A percentile compares a stretch with the other conserved stretches of the same genome.
Conservation (phyloP, 2,888 invertebrate genomes). For the Apodemia hepburni region DNA sequence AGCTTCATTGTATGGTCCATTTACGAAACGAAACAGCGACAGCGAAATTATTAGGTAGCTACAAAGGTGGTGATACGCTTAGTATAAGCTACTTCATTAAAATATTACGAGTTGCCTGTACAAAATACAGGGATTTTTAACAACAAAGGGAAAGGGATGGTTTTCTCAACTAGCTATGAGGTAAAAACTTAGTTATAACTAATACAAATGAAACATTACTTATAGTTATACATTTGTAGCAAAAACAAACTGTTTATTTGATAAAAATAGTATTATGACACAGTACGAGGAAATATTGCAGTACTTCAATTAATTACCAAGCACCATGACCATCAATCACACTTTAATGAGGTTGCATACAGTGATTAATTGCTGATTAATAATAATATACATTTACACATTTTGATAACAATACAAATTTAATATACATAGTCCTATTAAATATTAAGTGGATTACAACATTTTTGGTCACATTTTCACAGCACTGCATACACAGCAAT, state of each 20-base stretch:
- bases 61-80: no score
- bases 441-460: constrained; percentile 26
- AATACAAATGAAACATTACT: not conserved
- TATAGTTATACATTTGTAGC: not conserved
- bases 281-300: not conserved
- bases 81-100: no score
- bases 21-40: no score
- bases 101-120: no score
- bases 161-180: not conserved
- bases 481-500: constrained; percentile 65
- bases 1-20: no score
- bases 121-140: not conserved
- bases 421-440: constrained; percentile 40
- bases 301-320: constrained; percentile 3
- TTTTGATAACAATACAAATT: constrained; percentile 24
- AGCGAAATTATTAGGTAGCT: no score
- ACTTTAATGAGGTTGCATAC: not conserved
- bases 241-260: not conserved
- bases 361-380: not conserved
- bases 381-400: constrained; percentile 1
- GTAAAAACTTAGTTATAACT: not conserved
- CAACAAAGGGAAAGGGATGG: not conserved
- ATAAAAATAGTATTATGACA: not conserved
- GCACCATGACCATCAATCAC: constrained; percentile 5
- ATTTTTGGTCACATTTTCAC: constrained; percentile 59